These are phyloP conservation scores for Tachina grossa DNA, from an alignment of 2,888 invertebrate genomes.

Conservation along the genomic window DNA sequence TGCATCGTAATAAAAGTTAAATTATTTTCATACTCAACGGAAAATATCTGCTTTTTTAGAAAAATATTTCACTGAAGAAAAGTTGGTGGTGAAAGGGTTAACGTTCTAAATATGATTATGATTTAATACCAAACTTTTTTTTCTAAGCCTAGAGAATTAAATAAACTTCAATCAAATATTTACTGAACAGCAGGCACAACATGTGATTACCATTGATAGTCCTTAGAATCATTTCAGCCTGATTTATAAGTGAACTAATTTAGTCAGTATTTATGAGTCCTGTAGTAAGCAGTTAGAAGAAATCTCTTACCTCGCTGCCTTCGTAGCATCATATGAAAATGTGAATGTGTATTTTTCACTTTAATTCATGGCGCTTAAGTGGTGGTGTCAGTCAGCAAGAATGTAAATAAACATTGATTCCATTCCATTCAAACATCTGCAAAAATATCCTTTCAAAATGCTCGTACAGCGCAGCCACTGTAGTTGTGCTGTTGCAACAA, in stretches of 20 bases:
- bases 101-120: neutral
- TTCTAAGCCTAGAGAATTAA: neutral
- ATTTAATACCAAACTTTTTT: neutral
- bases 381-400: conserved; percentile 56
- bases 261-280: conserved; percentile 52
- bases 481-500: neutral
- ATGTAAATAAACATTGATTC: conserved; percentile 75
- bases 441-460: conserved; percentile 75
- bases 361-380: conserved; percentile 41
- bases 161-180: neutral
- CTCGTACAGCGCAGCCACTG: conserved; percentile 6
- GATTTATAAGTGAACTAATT: conserved; percentile 67
- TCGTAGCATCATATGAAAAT: neutral
- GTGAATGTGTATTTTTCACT: conserved; percentile 15
- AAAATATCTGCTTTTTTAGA: too few species aligned
- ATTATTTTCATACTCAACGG: too few species aligned
- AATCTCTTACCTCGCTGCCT: neutral
- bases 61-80: too few species aligned
- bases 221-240: conserved; percentile 28
- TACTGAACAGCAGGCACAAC: conserved; percentile 22
- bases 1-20: too few species aligned
- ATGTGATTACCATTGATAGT: conserved; percentile 25
- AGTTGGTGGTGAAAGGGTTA: neutral
- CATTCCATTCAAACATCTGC: conserved; percentile 77
- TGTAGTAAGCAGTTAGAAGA: conserved; percentile 1